Evolutionary conservation across 2,113 vertebrate species (phyloP), one percentile per base, ranked within the genome.

Genomic region (Alligator mississippiensis): DNA sequence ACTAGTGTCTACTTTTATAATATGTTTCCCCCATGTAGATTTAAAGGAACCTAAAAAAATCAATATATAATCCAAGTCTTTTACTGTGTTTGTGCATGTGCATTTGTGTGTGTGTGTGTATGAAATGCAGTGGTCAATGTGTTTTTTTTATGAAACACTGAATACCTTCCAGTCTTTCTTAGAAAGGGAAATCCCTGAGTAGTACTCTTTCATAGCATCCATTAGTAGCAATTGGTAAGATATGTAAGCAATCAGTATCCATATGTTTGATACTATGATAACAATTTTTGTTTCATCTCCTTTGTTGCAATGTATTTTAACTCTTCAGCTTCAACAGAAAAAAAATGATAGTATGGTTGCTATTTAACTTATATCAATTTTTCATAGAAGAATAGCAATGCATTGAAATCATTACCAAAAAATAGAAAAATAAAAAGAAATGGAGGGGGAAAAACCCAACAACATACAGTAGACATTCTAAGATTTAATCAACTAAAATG

Each of bases 401-500:
- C 24, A 9, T 70, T 93, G 89, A 68, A 90, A 94, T 24, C 8
- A 70, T 12, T 70, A 89, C 19, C 64, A 79, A 28, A 81, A 96
- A 90, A 85, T 15, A 82, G 47, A 61, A 9, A 22, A n/a, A 25
- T 62, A 72, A 66, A 25, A 7, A 11, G 25, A 86, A 85, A 89
- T 63, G 12, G 47, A 47, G 7, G 47, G 47, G 47, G 9, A 47
- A 47, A 47, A 8, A 47, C 7, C 47, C 2, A 76, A 63, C 30
- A 76, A 9, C 2, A 1, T 76, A 60, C 1, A 1, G 4, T 78
- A 76, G 38, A 82, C 55, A 2, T 8, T 60, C 9, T 8, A 62
- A 72, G 17, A 70, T 72, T 92, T 75, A 90, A 89, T 82, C 34
- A 16, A 89, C 1, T 81, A 85, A 84, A 64, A 22, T 79, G 19